A percentile compares a stretch with the other conserved stretches of the same genome.
Conservation (phyloP, 2,888 invertebrate species). For the Ariolimax columbianus region DNA sequence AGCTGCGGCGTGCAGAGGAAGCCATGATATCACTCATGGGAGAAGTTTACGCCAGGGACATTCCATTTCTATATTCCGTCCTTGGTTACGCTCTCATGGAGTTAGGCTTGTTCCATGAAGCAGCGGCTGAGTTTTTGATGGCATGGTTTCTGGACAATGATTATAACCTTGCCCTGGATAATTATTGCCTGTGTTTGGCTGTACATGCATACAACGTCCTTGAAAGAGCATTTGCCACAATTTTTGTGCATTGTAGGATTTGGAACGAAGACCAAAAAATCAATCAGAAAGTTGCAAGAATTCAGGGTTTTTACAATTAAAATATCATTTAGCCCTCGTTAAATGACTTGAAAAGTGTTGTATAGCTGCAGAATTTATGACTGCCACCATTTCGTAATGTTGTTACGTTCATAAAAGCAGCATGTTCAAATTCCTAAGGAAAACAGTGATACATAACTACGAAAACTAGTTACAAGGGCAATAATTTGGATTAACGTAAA, state of each 20-base stretch:
- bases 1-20: conserved; percentile 69
- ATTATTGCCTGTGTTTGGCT: conserved; percentile 73
- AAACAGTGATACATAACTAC: not conserved
- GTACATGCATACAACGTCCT: conserved; percentile 61
- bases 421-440: not conserved
- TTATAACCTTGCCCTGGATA: conserved; percentile 71
- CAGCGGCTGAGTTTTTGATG: conserved; percentile 70
- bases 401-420: not conserved
- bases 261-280: conserved; percentile 59
- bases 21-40: conserved; percentile 68
- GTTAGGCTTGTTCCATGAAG: conserved; percentile 72
- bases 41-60: conserved; percentile 65
- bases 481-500: not conserved
- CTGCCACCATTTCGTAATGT: not conserved
- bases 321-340: not conserved
- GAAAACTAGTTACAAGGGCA: not conserved
- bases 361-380: not conserved
- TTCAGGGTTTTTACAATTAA: conserved; percentile 33
- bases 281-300: conserved; percentile 48
- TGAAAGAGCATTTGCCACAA: conserved; percentile 62
- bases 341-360: not conserved
- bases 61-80: conserved; percentile 71
- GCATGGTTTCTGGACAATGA: conserved; percentile 70
- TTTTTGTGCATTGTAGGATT: conserved; percentile 56
- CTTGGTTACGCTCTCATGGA: conserved; percentile 77